A percentile compares a stretch with the other conserved stretches of the same genome.
Evolutionary conservation across 2,113 vertebrate species (phyloP).

Genomic region (Clarias gariepinus): DNA sequence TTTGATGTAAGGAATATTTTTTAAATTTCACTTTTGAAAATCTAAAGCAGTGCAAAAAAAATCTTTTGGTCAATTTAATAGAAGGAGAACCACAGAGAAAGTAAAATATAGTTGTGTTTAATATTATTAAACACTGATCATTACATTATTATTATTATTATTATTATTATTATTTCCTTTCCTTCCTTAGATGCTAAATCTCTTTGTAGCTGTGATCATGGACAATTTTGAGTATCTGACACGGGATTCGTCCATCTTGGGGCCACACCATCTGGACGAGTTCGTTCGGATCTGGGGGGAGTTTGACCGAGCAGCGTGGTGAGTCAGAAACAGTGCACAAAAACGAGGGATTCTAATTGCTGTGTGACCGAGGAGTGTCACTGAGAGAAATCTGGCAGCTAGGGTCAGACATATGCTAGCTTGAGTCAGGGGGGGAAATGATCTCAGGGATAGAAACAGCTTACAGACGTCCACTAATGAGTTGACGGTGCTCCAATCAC

Average conservation of each 20-base stretch:
- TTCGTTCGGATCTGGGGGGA: conserved; percentile 99
- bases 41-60: too few species aligned
- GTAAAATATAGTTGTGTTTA: background rate
- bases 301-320: conserved; percentile 95
- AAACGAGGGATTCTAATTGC: background rate
- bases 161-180: background rate
- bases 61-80: too few species aligned
- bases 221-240: conserved; percentile 99
- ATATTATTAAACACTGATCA: background rate
- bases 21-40: too few species aligned
- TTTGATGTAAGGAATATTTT: too few species aligned
- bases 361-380: background rate
- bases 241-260: conserved; percentile 95
- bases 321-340: conserved; percentile 59
- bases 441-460: background rate
- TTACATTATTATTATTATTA: background rate
- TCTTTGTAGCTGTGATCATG: conserved; percentile 99
- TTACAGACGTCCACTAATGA: background rate
- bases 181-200: conserved; percentile 88
- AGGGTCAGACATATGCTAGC: background rate
- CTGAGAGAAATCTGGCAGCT: background rate
- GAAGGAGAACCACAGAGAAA: background rate
- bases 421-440: background rate
- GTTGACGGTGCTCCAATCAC: background rate
- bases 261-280: conserved; percentile 96